These are phyloP conservation scores for Papio anubis DNA, from an alignment of 2,113 vertebrate genomes.

Conservation along the genomic window DNA sequence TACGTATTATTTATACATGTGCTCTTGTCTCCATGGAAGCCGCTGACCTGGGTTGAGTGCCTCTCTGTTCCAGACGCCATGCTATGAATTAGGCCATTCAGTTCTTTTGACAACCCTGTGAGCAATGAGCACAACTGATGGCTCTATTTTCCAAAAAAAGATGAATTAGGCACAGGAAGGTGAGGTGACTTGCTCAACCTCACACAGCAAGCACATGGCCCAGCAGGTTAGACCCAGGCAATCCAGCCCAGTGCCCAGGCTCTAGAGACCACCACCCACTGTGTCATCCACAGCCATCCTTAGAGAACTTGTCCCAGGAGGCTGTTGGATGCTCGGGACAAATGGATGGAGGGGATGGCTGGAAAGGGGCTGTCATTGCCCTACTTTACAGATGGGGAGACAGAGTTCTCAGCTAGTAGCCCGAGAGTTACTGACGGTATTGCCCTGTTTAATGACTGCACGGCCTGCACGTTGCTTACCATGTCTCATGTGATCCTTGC, in stretches of 20 bases:
- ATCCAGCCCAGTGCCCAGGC: too few species aligned
- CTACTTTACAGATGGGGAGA: neutral
- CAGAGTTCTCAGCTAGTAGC: neutral
- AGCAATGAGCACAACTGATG: neutral
- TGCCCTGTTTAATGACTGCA: rapidly evolving
- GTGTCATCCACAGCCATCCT: rapidly evolving
- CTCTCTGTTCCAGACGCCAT: neutral
- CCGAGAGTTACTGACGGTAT: rapidly evolving
- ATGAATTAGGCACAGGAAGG: neutral
- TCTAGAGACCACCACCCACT: neutral
- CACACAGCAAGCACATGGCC: neutral
- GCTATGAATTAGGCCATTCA: neutral
- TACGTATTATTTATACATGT: rapidly evolving
- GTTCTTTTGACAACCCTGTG: neutral
- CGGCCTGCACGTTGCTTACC: neutral
- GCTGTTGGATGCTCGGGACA: neutral
- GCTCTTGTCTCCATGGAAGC: rapidly evolving
- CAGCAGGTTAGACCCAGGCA: too few species aligned
- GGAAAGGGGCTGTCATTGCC: neutral
- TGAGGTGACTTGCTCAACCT: neutral
- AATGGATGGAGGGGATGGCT: neutral
- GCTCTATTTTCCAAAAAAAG: neutral
- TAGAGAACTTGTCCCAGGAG: neutral
- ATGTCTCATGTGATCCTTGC: neutral
- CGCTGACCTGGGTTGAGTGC: neutral